Base-by-base conservation (phyloP, 2,888 invertebrate species). In the Selenia dentaria region DNA sequence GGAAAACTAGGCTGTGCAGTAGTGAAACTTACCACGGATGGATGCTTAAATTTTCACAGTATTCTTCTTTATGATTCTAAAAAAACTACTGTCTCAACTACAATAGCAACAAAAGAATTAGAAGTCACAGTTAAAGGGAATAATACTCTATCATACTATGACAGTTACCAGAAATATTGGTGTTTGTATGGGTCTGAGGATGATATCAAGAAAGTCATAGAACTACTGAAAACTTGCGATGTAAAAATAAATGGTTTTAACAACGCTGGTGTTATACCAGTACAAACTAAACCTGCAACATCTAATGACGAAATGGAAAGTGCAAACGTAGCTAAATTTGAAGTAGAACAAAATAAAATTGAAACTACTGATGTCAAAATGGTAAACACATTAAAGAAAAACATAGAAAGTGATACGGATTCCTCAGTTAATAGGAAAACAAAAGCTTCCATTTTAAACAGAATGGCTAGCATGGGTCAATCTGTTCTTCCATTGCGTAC, bases 401-500 rank as follows among this genome's bases (percentile, higher is more conserved):
- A 71, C 41, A 67, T 61, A 52, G 82, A 69, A 62, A 84, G 80
- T 77, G 84, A 86, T 48, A 87, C 83, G 47, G 87, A 87, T 55
- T 80, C 79, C 29, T 72, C 76, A 33, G 39, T 74, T 14, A 79
- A 79, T 34, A 79, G 49, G 57, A 80, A 71, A 72, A 83, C 79
- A n/a, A 89, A 84, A 62, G 69, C 73, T 44, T 79, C 84, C 1
- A 79, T 88, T 52, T 54, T 89, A 33, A 83, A 73, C 59, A 72
- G 89, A 64, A 89, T 89, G 83, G 85, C 89, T 29, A 79, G 56
- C 48, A 81, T 89, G 81, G 88, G 89, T 2, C 87, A 87, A 20
- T 84, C 89, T 46, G 83, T 89, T 18, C 64, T 89, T 40, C 89
- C 88, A 26, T 49, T 70, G 32, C 62, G 64, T 57, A 47, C 60